Base-by-base conservation (phyloP, 2,888 invertebrate genomes). In the Drosophila hawaiiensis region DNA sequence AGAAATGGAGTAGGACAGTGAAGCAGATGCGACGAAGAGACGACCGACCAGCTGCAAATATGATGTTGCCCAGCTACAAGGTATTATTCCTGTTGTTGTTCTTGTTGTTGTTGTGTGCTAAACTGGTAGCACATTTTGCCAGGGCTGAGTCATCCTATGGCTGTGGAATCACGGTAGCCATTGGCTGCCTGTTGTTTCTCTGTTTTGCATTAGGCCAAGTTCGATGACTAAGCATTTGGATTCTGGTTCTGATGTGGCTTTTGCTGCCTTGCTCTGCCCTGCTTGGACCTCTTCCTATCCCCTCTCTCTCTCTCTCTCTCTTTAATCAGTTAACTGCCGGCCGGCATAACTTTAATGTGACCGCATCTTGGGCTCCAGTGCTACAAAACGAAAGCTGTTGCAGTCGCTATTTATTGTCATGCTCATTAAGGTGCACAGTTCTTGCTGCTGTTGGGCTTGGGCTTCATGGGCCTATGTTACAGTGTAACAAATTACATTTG, bases 111-210 rank as follows among this genome's bases (percentile, higher is more conserved):
- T n/a, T 39, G 22, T 67, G 59, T 66, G 78, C 74, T 76, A 78
- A 89, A 89, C 84, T 89, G 82, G 84, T 84, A 84, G 84, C 89
- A 86, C 76, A 89, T 86, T 86, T 89, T 37, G 69, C 69, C 81
- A 68, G 54, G 77, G 68, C 70, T 80, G 80, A 79, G 69, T 79
- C 81, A 80, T 79, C 58, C 43, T 31, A 35, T 43, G 35, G 47
- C 59, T 60, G n/a, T 73, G 49, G 47, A 64, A 43, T 62, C 80
- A 80, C 76, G 53, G 80, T 80, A 78, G 71, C 78, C 68, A 47
- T 53, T 69, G 73, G 60, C 73, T 83, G 78, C 67, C 75, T 69
- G 72, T 75, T 66, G 68, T 60, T 60, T 66, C 47, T 25, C 41
- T 50, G 66, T 76, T 89, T 84, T 87, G 84, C 84, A 84, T 89